Percentiles rank a stretch among this genome's conserved stretches.
These are phyloP conservation scores for Ptilorrhoa leucosticta DNA, from an alignment of 2,113 vertebrate genomes.

Conservation along the genomic window DNA sequence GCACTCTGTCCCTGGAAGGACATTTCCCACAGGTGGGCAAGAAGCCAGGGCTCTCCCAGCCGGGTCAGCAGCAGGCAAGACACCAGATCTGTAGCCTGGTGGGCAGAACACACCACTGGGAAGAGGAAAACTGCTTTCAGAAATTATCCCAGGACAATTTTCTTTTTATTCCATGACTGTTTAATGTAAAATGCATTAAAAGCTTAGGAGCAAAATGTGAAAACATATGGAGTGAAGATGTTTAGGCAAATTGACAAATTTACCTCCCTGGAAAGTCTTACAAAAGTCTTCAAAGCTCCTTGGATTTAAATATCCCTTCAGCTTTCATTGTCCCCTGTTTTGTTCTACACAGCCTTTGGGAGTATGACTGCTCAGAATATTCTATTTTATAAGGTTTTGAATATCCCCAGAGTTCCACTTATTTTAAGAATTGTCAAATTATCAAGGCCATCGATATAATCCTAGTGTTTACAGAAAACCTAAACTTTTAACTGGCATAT, in stretches of 20 bases:
- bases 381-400: constrained; percentile 12
- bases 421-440: constrained; percentile 26
- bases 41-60: background rate
- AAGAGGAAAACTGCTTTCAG: background rate
- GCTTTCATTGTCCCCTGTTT: background rate
- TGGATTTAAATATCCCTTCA: background rate
- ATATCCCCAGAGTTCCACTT: background rate
- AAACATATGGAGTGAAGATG: constrained; percentile 17
- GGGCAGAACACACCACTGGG: background rate
- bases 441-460: constrained; percentile 19
- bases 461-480: constrained; percentile 19
- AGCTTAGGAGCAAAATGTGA: constrained; percentile 26
- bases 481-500: constrained; percentile 23
- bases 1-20: background rate
- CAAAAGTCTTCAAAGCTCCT: background rate
- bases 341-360: background rate
- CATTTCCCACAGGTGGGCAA: background rate
- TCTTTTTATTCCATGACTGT: background rate
- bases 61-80: background rate
- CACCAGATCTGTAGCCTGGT: background rate
- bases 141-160: background rate
- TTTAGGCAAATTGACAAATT: constrained; percentile 28
- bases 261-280: background rate
- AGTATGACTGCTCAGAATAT: background rate
- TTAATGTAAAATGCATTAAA: constrained; percentile 57